phyloP scores from a whole-genome alignment of 1,140 invertebrate genomes.

The Dinothrombium tinctorium region DNA sequence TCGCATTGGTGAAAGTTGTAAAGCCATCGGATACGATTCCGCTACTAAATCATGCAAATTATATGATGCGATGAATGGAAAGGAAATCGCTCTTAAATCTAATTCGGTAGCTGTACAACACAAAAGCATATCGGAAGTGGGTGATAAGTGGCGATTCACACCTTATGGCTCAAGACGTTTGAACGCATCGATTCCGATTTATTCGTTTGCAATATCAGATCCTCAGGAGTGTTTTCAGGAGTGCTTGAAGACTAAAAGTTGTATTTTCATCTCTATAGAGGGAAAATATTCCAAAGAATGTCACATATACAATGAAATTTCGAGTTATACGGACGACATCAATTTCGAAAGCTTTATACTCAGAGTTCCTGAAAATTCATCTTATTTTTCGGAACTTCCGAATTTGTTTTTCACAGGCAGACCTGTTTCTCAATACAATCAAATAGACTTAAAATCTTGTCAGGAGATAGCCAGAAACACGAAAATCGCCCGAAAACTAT shows the following conservation, averaged over 20 bases:
- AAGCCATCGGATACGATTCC: neutral
- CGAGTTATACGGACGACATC: neutral
- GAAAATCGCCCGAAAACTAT: neutral
- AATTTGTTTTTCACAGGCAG: neutral
- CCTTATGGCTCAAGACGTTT: neutral
- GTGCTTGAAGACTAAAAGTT: neutral
- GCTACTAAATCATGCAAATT: neutral
- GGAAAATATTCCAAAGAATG: neutral
- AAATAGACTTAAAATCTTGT: neutral
- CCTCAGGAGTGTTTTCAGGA: neutral
- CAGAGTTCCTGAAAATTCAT: neutral
- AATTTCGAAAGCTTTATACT: neutral
- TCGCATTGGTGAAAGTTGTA: neutral
- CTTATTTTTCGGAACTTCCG: neutral
- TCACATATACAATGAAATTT: neutral
- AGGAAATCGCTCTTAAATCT: neutral
- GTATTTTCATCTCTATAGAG: neutral
- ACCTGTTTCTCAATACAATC: neutral
- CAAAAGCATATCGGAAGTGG: neutral
- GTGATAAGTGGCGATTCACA: neutral
- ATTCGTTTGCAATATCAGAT: neutral
- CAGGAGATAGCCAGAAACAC: neutral
- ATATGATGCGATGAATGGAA: constrained; percentile 1
- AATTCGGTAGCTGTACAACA: neutral
- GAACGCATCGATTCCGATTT: neutral